Percentiles rank a stretch among this genome's conserved stretches.
Evolutionary conservation across 2,797 vertebrate genomes (phyloP).

Genomic region (Sitta carolinensis): DNA sequence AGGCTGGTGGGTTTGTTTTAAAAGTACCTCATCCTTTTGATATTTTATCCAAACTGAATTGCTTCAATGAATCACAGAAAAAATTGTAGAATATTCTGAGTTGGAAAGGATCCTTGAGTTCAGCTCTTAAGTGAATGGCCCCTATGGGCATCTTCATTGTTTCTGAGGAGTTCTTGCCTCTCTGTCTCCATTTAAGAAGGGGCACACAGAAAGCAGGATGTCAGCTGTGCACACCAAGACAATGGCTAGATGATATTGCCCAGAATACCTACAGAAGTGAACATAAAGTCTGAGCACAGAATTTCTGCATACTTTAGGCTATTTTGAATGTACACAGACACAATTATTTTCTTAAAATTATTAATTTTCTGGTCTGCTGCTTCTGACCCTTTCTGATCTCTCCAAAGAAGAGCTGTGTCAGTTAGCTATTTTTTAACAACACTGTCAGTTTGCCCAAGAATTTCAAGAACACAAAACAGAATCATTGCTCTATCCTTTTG

Average conservation of each 20-base stretch:
- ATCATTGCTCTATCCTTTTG: background rate
- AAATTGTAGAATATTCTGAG: background rate
- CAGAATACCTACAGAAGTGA: background rate
- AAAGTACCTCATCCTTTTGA: background rate
- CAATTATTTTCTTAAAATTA: background rate
- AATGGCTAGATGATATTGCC: background rate
- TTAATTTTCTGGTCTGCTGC: background rate
- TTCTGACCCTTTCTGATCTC: background rate
- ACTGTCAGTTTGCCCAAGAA: background rate
- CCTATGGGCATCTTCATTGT: background rate
- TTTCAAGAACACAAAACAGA: background rate
- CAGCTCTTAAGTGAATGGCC: background rate
- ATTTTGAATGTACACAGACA: background rate
- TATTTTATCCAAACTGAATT: background rate
- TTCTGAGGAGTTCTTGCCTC: background rate
- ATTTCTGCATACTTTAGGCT: background rate
- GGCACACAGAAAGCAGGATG: background rate
- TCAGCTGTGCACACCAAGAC: background rate
- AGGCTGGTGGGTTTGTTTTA: background rate
- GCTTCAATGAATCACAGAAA: background rate
- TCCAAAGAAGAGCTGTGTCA: background rate
- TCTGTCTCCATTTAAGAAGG: background rate
- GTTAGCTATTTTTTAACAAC: background rate
- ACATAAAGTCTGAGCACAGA: background rate
- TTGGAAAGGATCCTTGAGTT: background rate